Base-by-base conservation (phyloP, 1,140 invertebrate genomes). In the Drosophila asahinai region DNA sequence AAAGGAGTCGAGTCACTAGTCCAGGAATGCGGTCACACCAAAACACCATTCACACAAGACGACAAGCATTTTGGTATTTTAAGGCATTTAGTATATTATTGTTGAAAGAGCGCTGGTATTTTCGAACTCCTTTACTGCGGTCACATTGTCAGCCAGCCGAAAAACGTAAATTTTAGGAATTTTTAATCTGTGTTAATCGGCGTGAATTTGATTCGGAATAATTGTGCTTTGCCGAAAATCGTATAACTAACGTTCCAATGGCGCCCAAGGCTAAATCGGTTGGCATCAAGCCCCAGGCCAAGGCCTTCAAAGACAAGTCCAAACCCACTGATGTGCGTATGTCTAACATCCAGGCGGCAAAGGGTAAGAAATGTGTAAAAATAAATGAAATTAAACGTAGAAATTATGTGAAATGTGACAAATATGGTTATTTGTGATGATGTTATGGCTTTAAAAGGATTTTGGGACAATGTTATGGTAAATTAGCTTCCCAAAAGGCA, bases 301-400 rank as follows among this genome's bases (percentile, higher is more conserved):
- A 89, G 70, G 95, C 95, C 43, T 97, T 96, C 84, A 97, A 97
- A 93, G 96, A 97, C 93, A 98, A 98, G 95, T 97, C 97, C 83
- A 99, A 99, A 94, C 98, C 98, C 14, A 95, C 95, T 15, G 98
- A 99, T 94, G 98, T 99, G 92, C 96, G 99, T 52, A 94, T 95
- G 65, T 99, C 98, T 86, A 99, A 99, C 93, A 99, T 99, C 74
- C 96, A 96, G 93, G 99, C 99, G 76, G 99, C 98, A 27, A 99
- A 99, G 97, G 97, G 98, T 99, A 95, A 94, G 83, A 76, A 77
- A 71, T 27, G 5, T 63, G 9, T 0, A n/a, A 60, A 61, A 51
- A 64, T 36, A 45, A 36, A 33, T 12, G 8, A 61, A 77, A 42
- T 15, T 65, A 45, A 38, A 7, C 40, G 36, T 1, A 8, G 0